phyloP scores from a whole-genome alignment of 2,888 invertebrate genomes.

The Habroteleia sp. region DNA sequence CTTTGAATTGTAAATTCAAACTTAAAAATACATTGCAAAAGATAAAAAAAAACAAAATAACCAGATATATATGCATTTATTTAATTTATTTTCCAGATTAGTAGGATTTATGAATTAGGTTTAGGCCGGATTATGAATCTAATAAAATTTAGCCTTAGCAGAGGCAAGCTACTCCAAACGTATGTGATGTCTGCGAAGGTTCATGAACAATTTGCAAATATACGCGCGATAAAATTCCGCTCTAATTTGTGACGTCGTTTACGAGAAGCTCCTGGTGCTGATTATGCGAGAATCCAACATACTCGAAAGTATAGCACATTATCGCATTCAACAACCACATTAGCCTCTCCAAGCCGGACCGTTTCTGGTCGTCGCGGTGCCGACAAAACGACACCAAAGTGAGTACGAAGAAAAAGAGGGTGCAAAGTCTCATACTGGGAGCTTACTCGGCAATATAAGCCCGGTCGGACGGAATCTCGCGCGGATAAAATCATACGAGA shows the following conservation, averaged over 20 bases:
- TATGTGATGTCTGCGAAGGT: conserved; percentile 20
- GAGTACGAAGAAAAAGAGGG: conserved; percentile 43
- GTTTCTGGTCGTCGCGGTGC: conserved; percentile 59
- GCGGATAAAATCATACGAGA: conserved; percentile 62
- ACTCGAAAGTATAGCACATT: conserved; percentile 58
- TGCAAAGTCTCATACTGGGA: conserved; percentile 53
- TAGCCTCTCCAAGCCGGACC: conserved; percentile 47
- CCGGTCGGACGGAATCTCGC: conserved; percentile 28
- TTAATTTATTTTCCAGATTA: too few species aligned
- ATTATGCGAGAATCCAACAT: conserved; percentile 55
- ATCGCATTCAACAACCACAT: conserved; percentile 61
- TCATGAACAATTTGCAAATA: conserved; percentile 42
- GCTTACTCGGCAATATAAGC: conserved; percentile 67
- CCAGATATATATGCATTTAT: too few species aligned
- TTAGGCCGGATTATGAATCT: not conserved
- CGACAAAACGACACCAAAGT: conserved; percentile 60
- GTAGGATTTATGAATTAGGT: too few species aligned
- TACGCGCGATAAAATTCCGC: conserved; percentile 39
- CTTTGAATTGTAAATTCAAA: too few species aligned
- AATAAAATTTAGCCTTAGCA: conserved; percentile 20
- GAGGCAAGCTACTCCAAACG: not conserved
- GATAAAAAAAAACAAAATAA: not conserved
- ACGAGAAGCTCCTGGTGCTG: conserved; percentile 39
- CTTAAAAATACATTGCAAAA: too few species aligned
- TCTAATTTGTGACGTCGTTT: conserved; percentile 56